These are phyloP conservation scores for Apus apus DNA, from an alignment of 2,113 vertebrate species.

Conservation along the genomic window DNA sequence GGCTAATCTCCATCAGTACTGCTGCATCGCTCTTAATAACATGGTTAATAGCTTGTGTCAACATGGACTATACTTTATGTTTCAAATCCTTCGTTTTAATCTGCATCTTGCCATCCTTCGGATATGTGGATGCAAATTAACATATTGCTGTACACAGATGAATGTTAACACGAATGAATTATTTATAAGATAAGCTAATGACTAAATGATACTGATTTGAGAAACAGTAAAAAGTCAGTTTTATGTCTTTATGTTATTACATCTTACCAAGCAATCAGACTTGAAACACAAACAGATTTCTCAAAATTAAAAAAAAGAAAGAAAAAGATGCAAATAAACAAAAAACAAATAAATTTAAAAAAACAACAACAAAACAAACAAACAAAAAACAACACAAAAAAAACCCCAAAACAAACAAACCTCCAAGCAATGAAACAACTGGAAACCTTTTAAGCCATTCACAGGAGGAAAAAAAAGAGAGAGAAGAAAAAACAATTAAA, in stretches of 20 bases:
- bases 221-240: background rate
- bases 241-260: background rate
- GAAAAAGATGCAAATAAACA: too few species aligned
- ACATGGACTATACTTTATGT: background rate
- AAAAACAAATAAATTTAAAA: background rate
- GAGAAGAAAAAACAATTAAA: background rate
- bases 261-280: background rate
- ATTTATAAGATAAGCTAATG: constrained; percentile 4
- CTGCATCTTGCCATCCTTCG: background rate
- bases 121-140: background rate
- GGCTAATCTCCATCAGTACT: background rate
- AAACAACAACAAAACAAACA: background rate
- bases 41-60: background rate
- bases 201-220: background rate
- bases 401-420: background rate
- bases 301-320: background rate
- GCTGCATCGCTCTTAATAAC: background rate
- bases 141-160: background rate
- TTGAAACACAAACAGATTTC: background rate
- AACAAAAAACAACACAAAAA: background rate
- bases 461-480: background rate
- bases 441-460: background rate
- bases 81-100: background rate
- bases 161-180: background rate
- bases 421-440: background rate